Evolutionary conservation across 2,113 vertebrate genomes (phyloP), one percentile per base, ranked within the genome.

Genomic region (Myodes glareolus): DNA sequence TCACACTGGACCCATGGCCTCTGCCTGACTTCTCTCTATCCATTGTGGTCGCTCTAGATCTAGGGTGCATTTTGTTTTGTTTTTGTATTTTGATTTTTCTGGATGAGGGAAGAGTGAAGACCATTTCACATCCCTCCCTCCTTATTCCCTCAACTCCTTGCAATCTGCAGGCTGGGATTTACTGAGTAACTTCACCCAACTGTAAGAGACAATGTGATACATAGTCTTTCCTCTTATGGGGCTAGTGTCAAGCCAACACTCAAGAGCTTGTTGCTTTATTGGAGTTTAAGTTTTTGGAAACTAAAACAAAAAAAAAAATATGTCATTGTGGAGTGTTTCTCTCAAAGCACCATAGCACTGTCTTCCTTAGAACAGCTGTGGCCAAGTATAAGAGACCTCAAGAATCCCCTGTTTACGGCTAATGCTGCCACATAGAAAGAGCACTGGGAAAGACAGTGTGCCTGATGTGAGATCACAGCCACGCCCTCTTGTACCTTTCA

Each of bases 191-290:
- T 88, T 88, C 23, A 31, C 17, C 6, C 58, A n/a, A n/a, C 36
- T 39, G 58, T 1, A 39, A 8, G 39, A 85, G n/a, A 21, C 13
- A 61, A 29, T 0, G 4, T 1, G 6, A 21, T 14, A 4, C 13
- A 4, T 19, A 2, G 3, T 31, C 17, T 82, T 61, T 58, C 5
- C 39, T 82, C 29, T 58, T 33, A 61, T 31, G 70, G 27, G 8
- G 2, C 39, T 29, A 1, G 1, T 4, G 10, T 8, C 21, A 27
- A 45, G 3, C 17, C 72, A 63, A 42, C 63, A 10, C 36, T 76
- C 21, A 36, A 29, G 39, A 77, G n/a, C 31, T 12, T 61, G 12
- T 61, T 2, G 31, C 5, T 50, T 90, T 61, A 36, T 6, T 31
- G 4, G 36, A 52, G 3, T 68, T 47, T n/a, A 12, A 8, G 4